phyloP scores from a whole-genome alignment of 1,140 invertebrate species.

The Propsilocerus akamusi region DNA sequence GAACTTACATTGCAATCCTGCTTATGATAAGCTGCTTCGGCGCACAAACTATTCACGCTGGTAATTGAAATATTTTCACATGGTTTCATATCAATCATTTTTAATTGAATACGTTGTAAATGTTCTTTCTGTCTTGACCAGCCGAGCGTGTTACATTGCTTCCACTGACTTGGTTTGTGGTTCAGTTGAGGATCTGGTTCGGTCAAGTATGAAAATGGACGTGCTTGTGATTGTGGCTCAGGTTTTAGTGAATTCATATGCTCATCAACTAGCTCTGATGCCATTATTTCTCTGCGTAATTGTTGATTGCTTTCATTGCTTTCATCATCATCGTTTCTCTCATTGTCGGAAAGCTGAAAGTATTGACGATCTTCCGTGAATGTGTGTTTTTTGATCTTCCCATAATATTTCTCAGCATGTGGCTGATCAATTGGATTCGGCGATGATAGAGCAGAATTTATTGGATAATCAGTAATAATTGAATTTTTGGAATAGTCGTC shows the following conservation, averaged over 20 bases:
- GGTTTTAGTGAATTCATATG: background rate
- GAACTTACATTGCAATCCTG: slow-evolving; percentile 60
- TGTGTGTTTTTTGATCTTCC: background rate
- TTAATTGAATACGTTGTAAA: slow-evolving; percentile 55
- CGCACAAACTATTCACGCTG: slow-evolving; percentile 59
- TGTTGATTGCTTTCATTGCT: background rate
- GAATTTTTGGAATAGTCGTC: slow-evolving; percentile 10
- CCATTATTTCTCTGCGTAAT: background rate
- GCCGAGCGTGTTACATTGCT: slow-evolving; percentile 62
- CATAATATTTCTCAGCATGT: background rate
- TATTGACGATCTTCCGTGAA: slow-evolving; percentile 5
- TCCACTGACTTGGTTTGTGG: slow-evolving; percentile 13
- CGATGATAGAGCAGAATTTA: slow-evolving; percentile 8
- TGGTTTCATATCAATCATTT: slow-evolving; percentile 49
- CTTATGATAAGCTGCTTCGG: slow-evolving; percentile 56
- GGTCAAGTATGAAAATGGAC: background rate
- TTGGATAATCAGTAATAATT: background rate
- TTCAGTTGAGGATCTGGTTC: background rate
- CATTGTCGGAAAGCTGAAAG: background rate
- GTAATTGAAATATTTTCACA: slow-evolving; percentile 71
- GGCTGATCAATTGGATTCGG: slow-evolving; percentile 3
- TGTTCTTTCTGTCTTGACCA: slow-evolving; percentile 64
- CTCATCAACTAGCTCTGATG: background rate
- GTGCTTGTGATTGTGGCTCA: background rate
- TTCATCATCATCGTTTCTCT: background rate